phyloP scores from a whole-genome alignment of 2,888 invertebrate genomes.

The Imbricaverruca yamaguchii region DNA sequence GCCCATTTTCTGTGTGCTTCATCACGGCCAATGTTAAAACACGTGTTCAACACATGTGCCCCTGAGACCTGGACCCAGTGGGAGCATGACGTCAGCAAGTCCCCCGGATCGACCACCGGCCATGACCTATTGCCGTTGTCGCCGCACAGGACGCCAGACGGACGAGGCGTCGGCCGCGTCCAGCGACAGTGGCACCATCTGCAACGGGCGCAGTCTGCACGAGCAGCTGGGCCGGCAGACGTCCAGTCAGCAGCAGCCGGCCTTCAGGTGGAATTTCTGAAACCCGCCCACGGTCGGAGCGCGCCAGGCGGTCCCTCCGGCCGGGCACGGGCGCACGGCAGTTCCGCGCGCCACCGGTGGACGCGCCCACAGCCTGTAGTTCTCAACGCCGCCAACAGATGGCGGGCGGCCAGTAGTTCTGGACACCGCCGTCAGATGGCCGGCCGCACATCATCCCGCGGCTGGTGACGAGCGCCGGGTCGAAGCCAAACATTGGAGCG shows the following conservation, averaged over 20 bases:
- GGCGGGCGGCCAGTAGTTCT: neutral
- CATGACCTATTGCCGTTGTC: too few relatives aligned
- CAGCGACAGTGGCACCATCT: neutral
- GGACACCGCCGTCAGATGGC: neutral
- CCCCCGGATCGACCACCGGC: neutral
- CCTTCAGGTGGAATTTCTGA: conserved; percentile 19
- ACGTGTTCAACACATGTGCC: too few relatives aligned
- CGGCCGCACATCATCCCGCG: neutral
- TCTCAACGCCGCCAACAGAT: neutral
- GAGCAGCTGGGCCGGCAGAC: conserved; percentile 7
- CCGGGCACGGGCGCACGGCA: too few relatives aligned
- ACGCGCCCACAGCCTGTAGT: too few relatives aligned
- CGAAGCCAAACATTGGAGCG: neutral
- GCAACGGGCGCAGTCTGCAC: conserved; percentile 9
- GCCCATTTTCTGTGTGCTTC: too few relatives aligned
- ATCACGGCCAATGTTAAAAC: too few relatives aligned
- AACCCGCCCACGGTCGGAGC: too few relatives aligned
- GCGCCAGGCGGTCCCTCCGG: too few relatives aligned
- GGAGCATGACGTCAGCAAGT: neutral
- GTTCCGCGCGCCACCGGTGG: too few relatives aligned
- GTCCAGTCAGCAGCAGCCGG: conserved; percentile 5
- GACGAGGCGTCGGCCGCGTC: neutral
- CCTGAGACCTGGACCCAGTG: too few relatives aligned
- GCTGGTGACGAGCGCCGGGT: neutral
- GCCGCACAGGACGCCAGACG: neutral